A percentile compares a stretch with the other conserved stretches of the same genome.
phyloP scores from a whole-genome alignment of 2,888 invertebrate species.

The Tricholauxania praeusta region DNA sequence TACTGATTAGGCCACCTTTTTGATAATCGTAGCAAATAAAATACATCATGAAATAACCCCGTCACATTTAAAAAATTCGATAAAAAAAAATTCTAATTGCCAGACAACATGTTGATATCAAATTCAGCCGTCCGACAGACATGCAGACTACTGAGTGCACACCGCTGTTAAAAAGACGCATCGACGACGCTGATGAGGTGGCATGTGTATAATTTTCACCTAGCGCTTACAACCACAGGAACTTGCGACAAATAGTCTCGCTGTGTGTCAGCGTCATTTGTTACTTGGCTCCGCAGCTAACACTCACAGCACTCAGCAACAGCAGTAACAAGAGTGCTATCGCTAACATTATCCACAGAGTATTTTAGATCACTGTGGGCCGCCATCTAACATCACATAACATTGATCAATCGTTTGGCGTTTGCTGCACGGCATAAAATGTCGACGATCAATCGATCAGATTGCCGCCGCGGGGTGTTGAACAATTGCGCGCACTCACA shows the following conservation, averaged over 20 bases:
- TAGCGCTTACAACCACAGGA: neutral
- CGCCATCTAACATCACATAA: conserved; percentile 12
- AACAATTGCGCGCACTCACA: conserved; percentile 25
- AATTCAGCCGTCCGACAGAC: neutral
- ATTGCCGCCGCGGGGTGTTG: conserved; percentile 34
- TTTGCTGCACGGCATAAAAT: conserved; percentile 17
- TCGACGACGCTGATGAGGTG: conserved; percentile 25
- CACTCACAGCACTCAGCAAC: no score
- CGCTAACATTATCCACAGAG: no score
- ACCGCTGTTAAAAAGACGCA: neutral
- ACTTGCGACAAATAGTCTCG: conserved; percentile 32
- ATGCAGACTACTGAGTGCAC: neutral
- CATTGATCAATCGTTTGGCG: conserved; percentile 29
- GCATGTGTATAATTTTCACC: conserved; percentile 38
- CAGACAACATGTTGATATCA: conserved; percentile 33
- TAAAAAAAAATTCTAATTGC: no score
- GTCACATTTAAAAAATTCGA: no score
- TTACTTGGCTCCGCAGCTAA: no score
- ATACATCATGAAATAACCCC: no score
- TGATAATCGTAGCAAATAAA: no score
- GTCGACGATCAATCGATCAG: conserved; percentile 38
- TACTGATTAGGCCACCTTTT: no score
- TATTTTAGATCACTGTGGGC: conserved; percentile 22
- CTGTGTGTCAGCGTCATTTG: conserved; percentile 18
- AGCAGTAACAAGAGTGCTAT: no score